Evolutionary conservation across 1,140 invertebrate genomes (phyloP).

Genomic region (Harlomillsia oculata): DNA sequence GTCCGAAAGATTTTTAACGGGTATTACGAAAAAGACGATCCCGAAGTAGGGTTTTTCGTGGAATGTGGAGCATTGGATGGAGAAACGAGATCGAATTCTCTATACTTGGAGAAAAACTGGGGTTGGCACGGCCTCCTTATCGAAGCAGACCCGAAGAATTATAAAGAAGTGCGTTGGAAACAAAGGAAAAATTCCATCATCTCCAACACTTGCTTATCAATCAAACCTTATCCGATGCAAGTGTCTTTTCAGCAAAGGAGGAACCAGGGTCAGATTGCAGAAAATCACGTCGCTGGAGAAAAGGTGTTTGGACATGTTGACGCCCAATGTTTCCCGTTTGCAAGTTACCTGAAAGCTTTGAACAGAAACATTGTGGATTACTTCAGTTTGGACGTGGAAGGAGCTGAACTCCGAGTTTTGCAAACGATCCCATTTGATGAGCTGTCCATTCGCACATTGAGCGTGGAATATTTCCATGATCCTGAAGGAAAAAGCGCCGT

Average conservation of each 20-base stretch:
- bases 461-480: slow-evolving; percentile 37
- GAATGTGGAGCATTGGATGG: slow-evolving; percentile 49
- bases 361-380: slow-evolving; percentile 21
- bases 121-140: slow-evolving; percentile 16
- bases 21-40: too few relatives aligned
- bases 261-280: slow-evolving; percentile 5
- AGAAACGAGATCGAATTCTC: slow-evolving; percentile 45
- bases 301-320: neutral
- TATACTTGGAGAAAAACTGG: slow-evolving; percentile 41
- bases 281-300: neutral
- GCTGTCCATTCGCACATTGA: slow-evolving; percentile 19
- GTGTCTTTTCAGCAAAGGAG: slow-evolving; percentile 7
- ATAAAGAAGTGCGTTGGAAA: slow-evolving; percentile 1
- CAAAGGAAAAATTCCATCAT: neutral
- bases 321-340: slow-evolving; percentile 29
- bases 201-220: slow-evolving; percentile 4
- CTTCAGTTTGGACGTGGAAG: slow-evolving; percentile 35
- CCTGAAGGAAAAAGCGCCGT: slow-evolving; percentile 38
- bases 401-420: slow-evolving; percentile 30
- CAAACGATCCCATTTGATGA: slow-evolving; percentile 28
- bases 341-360: slow-evolving; percentile 13
- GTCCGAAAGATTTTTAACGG: too few relatives aligned
- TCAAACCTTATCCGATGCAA: slow-evolving; percentile 4
- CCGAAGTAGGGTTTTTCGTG: slow-evolving; percentile 46
- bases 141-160: slow-evolving; percentile 19